Conservation (phyloP, 2,888 invertebrate genomes). For the Drosophila fungiperda region DNA sequence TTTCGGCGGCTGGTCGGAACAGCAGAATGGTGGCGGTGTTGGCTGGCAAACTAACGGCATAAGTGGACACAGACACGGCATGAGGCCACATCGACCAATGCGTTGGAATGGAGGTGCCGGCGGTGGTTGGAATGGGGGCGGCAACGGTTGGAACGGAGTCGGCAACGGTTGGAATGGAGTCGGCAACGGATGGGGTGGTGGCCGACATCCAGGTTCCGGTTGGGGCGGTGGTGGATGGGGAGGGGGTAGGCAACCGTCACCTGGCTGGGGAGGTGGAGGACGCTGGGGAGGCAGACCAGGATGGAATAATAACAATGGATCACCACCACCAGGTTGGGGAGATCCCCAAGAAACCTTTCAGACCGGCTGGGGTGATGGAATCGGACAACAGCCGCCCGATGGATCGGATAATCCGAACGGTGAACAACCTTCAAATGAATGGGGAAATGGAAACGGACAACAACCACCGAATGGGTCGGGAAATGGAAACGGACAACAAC, state of each 20-base stretch:
- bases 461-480: neutral
- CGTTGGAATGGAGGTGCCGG: slow-evolving; percentile 17
- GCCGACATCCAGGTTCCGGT: slow-evolving; percentile 10
- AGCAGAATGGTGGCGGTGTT: slow-evolving; percentile 8
- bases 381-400: neutral
- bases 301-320: neutral
- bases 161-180: slow-evolving; percentile 1
- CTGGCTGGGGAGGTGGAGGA: slow-evolving; percentile 14
- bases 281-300: slow-evolving; percentile 7
- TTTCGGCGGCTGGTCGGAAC: slow-evolving; percentile 20
- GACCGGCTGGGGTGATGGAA: slow-evolving; percentile 20
- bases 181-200: neutral
- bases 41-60: slow-evolving; percentile 7
- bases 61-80: slow-evolving; percentile 6
- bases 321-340: slow-evolving; percentile 7
- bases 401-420: neutral
- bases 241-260: slow-evolving; percentile 16
- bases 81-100: slow-evolving; percentile 3
- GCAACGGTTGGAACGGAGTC: neutral
- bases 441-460: slow-evolving; percentile 13
- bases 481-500: slow-evolving; percentile 1
- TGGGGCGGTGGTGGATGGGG: slow-evolving; percentile 40
- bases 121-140: slow-evolving; percentile 9
- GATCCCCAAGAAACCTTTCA: slow-evolving; percentile 6
- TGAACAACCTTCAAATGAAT: slow-evolving; percentile 2